Conservation (phyloP, 2,797 vertebrate species). For the Pangasius larnaudii region DNA sequence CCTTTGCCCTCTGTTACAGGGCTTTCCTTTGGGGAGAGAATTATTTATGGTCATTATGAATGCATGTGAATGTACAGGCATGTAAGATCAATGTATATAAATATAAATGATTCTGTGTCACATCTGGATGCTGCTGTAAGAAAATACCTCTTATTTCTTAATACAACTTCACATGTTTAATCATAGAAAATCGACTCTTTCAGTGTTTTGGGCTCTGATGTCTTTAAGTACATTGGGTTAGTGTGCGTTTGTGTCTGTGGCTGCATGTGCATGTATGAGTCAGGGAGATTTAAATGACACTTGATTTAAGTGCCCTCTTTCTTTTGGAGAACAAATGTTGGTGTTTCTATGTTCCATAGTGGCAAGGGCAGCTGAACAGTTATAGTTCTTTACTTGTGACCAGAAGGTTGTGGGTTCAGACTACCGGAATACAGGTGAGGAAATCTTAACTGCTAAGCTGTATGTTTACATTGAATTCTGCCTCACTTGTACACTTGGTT, state of each 20-base stretch:
- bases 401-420: neutral
- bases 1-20: conserved; percentile 5
- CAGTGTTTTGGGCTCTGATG: neutral
- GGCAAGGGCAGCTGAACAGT: neutral
- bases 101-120: neutral
- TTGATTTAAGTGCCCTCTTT: neutral
- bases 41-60: neutral
- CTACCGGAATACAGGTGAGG: neutral
- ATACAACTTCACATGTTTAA: neutral
- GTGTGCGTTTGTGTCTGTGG: neutral
- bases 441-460: neutral
- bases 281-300: neutral
- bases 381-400: neutral
- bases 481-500: neutral
- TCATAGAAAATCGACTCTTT: neutral
- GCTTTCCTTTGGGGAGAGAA: conserved; percentile 15
- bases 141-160: neutral
- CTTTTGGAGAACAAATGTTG: neutral
- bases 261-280: neutral
- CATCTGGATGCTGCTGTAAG: neutral
- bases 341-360: neutral
- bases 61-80: neutral
- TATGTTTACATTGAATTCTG: neutral
- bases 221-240: neutral
- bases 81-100: neutral